A percentile compares a stretch with the other conserved stretches of the same genome.
These are phyloP conservation scores for Lepidonotus clava DNA, from an alignment of 2,888 invertebrate genomes.

Conservation along the genomic window DNA sequence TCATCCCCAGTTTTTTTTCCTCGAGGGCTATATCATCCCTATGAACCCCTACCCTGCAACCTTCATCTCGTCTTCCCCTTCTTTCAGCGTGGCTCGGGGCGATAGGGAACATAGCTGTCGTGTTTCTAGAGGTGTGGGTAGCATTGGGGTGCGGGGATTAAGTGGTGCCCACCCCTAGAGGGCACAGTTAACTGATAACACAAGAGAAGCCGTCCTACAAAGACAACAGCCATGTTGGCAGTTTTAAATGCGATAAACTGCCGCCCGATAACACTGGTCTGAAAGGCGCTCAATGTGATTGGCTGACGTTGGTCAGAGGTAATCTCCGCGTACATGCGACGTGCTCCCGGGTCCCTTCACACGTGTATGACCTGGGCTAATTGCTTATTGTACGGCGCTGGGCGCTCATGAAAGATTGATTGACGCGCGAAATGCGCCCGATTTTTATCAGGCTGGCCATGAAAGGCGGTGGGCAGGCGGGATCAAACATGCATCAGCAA, in stretches of 20 bases:
- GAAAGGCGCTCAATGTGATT: no score
- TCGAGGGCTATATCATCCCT: background rate
- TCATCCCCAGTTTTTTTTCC: background rate
- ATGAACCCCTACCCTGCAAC: background rate
- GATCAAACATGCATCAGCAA: conserved; percentile 6
- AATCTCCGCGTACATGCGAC: background rate
- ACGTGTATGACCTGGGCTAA: background rate
- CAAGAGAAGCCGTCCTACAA: no score
- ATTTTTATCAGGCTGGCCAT: no score
- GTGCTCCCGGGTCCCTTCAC: background rate
- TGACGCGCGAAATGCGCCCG: no score
- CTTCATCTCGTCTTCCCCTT: background rate
- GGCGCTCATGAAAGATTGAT: background rate
- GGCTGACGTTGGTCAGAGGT: no score
- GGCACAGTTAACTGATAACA: no score
- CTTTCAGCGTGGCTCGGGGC: background rate
- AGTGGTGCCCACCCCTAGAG: no score
- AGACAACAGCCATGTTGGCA: no score
- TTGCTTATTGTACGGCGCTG: background rate
- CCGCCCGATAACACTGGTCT: no score
- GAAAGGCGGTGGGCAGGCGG: background rate
- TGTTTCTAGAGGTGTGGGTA: no score
- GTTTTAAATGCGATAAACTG: no score
- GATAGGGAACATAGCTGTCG: background rate
- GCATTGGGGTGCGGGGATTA: no score